Base-by-base conservation (phyloP, 1,140 invertebrate genomes). In the Tetramorium alpestre region DNA sequence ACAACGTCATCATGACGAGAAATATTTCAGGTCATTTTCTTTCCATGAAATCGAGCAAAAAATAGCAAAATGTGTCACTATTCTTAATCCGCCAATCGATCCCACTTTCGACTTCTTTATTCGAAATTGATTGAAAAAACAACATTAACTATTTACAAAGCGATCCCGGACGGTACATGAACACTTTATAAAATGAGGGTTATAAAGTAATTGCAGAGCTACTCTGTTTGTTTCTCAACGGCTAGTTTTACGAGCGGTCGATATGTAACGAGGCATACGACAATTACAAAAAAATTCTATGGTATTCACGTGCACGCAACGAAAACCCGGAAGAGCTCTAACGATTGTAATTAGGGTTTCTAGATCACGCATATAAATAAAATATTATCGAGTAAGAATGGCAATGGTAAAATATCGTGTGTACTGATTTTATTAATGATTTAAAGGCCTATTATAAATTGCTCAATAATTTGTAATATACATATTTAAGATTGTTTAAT, bases 71-170 rank as follows among this genome's bases (percentile, higher is more conserved):
- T 38, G 56, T 38, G 28, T 13, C 16, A 8, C 10, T 82, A 60
- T 33, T 47, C 18, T 82, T 72, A 2, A 82, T 58, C 44, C n/a
- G 51, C 56, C 38, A 25, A 82, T 65, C 10, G 44, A 49, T 58
- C 5, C 13, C 8, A 7, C 7, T 6, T 80, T 80, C 44, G 4
- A 62, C 7, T 38, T 78, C 8, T 64, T 5, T 25, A 38, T 16
- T 25, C 49, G 1, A 41, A 64, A 22, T 54, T 41, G 47, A 38
- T 18, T 51, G 13, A 41, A 51, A 64, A 69, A 54, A 22, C 7
- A 44, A 25, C 5, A 67, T 69, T 25, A 33, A 78, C 6, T 47
- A 47, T 77, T 54, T 70, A 18, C n/a, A 44, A 11, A 60, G 13
- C 0, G 6, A 22, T 4, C 7, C 6, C 8, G 18, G 16, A 22